A percentile compares a stretch with the other conserved stretches of the same genome.
These are phyloP conservation scores for Galeopsomyia nigrocyanea DNA, from an alignment of 2,888 invertebrate species.

Conservation along the genomic window DNA sequence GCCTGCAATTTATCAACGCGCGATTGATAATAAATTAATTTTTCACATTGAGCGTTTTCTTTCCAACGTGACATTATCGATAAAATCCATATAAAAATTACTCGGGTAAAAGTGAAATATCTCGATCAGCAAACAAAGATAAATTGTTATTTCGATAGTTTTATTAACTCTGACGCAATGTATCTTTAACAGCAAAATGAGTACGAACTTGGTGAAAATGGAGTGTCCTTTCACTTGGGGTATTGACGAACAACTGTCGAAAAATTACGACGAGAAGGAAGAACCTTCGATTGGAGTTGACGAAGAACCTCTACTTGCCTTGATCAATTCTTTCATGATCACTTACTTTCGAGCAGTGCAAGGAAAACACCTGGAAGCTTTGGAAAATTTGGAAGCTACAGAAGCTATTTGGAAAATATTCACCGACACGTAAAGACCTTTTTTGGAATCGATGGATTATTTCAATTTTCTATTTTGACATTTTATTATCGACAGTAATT, in stretches of 20 bases:
- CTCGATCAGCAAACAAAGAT: too few species aligned
- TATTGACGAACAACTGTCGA: neutral
- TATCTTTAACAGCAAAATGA: too few species aligned
- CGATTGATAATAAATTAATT: too few species aligned
- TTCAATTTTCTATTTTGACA: neutral
- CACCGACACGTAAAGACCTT: neutral
- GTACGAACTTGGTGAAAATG: neutral
- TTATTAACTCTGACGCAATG: too few species aligned
- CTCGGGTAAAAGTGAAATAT: too few species aligned
- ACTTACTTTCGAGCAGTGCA: neutral
- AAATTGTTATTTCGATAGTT: too few species aligned
- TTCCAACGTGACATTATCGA: too few species aligned
- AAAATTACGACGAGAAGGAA: neutral
- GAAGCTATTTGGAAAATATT: neutral
- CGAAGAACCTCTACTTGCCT: neutral
- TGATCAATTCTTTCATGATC: neutral
- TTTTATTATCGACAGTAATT: neutral
- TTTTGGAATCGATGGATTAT: neutral
- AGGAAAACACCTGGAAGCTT: neutral
- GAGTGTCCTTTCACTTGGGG: conserved; percentile 13
- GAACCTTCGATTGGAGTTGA: neutral
- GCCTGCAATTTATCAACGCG: too few species aligned
- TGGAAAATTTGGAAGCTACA: neutral
- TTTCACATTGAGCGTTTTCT: too few species aligned
- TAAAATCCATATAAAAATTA: too few species aligned